Evolutionary conservation across 2,113 vertebrate species (phyloP).

Genomic region (Amblyopsis rosae): DNA sequence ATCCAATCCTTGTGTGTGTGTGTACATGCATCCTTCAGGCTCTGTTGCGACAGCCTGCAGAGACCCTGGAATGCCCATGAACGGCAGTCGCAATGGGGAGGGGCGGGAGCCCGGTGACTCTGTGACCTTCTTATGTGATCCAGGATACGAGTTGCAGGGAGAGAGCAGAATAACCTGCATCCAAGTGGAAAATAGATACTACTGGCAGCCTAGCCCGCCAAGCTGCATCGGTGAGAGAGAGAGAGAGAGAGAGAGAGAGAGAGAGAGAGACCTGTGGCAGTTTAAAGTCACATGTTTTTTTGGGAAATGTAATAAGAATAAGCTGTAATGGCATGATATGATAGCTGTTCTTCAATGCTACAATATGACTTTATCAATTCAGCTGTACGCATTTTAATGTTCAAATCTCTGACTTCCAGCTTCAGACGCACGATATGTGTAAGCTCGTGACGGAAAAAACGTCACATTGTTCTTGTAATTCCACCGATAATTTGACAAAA

Average conservation of each 20-base stretch:
- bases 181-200: constrained; percentile 98
- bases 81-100: constrained; percentile 94
- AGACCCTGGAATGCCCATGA: constrained; percentile 95
- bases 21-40: constrained; percentile 73
- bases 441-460: no score
- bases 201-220: constrained; percentile 98
- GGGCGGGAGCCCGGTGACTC: constrained; percentile 94
- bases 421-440: no score
- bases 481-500: no score
- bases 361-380: no score
- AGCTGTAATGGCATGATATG: no score
- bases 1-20: constrained; percentile 4
- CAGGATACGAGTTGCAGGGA: constrained; percentile 96
- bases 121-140: constrained; percentile 94
- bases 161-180: constrained; percentile 97
- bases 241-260: constrained; percentile 13
- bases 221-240: constrained; percentile 91
- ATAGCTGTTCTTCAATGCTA: no score
- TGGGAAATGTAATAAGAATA: no score
- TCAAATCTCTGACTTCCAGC: no score
- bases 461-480: no score
- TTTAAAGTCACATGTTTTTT: no score
- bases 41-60: constrained; percentile 91
- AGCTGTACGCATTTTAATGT: no score
- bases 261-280: neutral